Conservation (phyloP, 2,888 invertebrate species). For the Campaea margaritaria region DNA sequence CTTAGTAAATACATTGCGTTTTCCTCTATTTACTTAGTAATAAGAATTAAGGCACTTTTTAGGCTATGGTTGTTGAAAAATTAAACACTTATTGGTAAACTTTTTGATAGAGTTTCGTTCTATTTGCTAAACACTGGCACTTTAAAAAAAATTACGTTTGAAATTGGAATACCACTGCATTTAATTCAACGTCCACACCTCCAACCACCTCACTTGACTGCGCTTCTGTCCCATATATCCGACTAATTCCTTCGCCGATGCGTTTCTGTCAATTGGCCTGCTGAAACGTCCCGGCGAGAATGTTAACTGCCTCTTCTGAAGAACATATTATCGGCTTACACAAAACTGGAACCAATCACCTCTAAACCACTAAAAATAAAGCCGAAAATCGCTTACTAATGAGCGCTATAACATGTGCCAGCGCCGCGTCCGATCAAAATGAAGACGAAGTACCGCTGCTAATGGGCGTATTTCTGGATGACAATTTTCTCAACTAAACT, state of each 20-base stretch:
- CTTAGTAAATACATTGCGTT: too few relatives aligned
- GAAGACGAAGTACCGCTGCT: slow-evolving; percentile 79
- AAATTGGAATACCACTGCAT: too few relatives aligned
- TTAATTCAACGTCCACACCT: neutral
- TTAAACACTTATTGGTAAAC: too few relatives aligned
- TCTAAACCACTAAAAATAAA: slow-evolving; percentile 44
- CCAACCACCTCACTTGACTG: slow-evolving; percentile 29
- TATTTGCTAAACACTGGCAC: too few relatives aligned
- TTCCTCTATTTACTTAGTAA: too few relatives aligned
- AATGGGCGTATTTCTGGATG: slow-evolving; percentile 82
- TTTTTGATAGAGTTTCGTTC: too few relatives aligned
- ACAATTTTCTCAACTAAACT: slow-evolving; percentile 65
- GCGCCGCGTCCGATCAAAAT: slow-evolving; percentile 60
- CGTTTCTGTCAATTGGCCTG: slow-evolving; percentile 82
- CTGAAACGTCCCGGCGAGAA: slow-evolving; percentile 72
- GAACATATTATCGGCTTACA: slow-evolving; percentile 61
- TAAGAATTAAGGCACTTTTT: too few relatives aligned
- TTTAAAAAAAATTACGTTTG: too few relatives aligned
- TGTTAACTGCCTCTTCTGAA: slow-evolving; percentile 77
- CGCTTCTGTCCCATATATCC: slow-evolving; percentile 62
- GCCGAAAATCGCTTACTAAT: slow-evolving; percentile 50
- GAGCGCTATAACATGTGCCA: slow-evolving; percentile 61
- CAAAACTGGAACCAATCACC: slow-evolving; percentile 28
- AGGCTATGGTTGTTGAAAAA: too few relatives aligned
- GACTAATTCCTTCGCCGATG: slow-evolving; percentile 76